These are phyloP conservation scores for Hylomyscus alleni DNA, from an alignment of 2,797 vertebrate species.

Conservation along the genomic window DNA sequence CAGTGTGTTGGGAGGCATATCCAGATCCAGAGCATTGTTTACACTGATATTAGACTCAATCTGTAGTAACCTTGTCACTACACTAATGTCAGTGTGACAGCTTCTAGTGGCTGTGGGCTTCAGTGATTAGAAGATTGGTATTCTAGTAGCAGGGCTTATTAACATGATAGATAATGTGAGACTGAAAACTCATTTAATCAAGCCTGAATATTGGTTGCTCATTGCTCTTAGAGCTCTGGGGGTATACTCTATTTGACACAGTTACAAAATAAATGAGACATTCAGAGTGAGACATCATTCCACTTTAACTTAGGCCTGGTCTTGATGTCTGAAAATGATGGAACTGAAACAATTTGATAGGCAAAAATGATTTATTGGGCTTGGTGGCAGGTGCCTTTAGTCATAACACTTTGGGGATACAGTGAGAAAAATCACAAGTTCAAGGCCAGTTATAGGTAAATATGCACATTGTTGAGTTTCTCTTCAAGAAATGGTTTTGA, in stretches of 20 bases:
- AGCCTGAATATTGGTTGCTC: background rate
- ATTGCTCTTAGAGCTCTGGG: background rate
- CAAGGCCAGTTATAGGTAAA: background rate
- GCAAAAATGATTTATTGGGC: background rate
- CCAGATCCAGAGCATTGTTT: background rate
- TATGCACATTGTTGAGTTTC: constrained; percentile 33
- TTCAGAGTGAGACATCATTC: constrained; percentile 25
- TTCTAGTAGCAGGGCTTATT: constrained; percentile 17
- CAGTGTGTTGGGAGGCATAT: constrained; percentile 4
- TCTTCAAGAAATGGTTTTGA: constrained; percentile 12
- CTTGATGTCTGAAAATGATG: constrained; percentile 42
- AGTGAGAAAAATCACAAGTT: background rate
- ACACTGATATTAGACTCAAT: background rate
- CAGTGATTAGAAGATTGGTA: background rate
- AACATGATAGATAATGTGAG: constrained; percentile 32
- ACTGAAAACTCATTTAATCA: background rate
- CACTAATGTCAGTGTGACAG: background rate
- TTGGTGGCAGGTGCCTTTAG: background rate
- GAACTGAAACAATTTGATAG: background rate
- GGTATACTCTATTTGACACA: constrained; percentile 17
- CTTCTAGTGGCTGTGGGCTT: background rate
- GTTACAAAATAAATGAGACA: background rate
- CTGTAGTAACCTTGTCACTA: constrained; percentile 7
- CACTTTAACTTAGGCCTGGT: constrained; percentile 47
- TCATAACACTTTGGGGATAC: background rate